Evolutionary conservation across 2,797 vertebrate species (phyloP).

Genomic region (Pipistrellus pygmaeus): DNA sequence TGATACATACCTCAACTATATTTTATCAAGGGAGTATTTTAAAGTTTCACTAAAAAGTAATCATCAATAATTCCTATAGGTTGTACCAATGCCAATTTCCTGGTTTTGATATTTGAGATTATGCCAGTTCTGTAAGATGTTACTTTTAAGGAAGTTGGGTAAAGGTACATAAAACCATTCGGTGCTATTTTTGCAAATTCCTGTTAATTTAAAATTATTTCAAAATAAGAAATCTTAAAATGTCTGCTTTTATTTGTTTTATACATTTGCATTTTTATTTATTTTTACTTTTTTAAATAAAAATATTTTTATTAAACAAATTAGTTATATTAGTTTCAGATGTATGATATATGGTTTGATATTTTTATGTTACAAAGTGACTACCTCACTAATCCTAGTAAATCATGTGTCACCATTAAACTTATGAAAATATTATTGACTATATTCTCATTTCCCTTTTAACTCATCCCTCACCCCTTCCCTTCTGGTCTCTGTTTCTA

Average conservation of each 20-base stretch:
- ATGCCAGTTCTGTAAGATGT: background rate
- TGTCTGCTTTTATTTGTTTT: background rate
- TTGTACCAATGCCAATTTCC: background rate
- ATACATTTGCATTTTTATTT: background rate
- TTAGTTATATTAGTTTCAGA: background rate
- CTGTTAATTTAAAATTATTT: background rate
- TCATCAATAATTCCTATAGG: background rate
- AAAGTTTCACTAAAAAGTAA: background rate
- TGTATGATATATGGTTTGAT: background rate
- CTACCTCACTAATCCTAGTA: background rate
- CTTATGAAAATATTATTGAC: background rate
- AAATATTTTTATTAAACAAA: background rate
- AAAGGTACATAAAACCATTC: background rate
- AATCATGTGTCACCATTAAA: background rate
- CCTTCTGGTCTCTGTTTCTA: background rate
- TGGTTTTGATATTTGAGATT: background rate
- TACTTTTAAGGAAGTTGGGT: background rate
- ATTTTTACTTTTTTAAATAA: background rate
- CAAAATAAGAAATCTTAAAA: background rate
- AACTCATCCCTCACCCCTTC: background rate
- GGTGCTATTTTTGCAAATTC: slow-evolving; percentile 23
- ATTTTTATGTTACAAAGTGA: background rate
- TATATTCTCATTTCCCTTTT: background rate
- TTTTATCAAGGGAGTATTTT: background rate
- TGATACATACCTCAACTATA: background rate